phyloP scores from a whole-genome alignment of 1,140 invertebrate species.

The Brachionus manjavacas region DNA sequence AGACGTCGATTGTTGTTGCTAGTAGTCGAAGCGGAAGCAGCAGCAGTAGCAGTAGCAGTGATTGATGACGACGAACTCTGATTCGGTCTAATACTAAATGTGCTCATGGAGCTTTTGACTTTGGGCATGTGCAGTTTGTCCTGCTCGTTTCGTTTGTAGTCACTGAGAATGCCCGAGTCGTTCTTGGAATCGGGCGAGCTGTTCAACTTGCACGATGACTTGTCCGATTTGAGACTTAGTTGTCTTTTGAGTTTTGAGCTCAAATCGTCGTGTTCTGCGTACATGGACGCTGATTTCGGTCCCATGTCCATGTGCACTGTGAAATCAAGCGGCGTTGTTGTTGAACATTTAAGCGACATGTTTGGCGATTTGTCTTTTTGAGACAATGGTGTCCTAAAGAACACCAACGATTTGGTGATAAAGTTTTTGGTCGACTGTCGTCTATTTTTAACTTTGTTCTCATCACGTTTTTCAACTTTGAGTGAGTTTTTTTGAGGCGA shows the following conservation, averaged over 20 bases:
- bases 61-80: neutral
- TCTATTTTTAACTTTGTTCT: neutral
- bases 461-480: neutral
- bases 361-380: neutral
- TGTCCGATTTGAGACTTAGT: neutral
- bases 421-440: neutral
- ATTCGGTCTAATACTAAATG: too few species aligned
- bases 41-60: neutral
- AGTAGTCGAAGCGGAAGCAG: neutral
- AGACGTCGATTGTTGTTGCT: neutral
- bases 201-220: neutral
- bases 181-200: neutral
- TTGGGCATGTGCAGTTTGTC: neutral
- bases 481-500: neutral
- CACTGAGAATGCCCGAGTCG: constrained; percentile 7
- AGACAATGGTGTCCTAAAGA: neutral
- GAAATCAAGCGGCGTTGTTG: neutral
- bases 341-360: neutral
- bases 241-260: neutral
- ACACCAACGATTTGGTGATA: neutral
- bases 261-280: neutral
- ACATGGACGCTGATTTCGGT: neutral
- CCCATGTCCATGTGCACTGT: neutral
- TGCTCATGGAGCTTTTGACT: neutral
- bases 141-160: neutral